Percentiles rank a stretch among this genome's conserved stretches.
Conservation (phyloP, 2,113 vertebrate species). For the Phalacrocorax brasilianus region DNA sequence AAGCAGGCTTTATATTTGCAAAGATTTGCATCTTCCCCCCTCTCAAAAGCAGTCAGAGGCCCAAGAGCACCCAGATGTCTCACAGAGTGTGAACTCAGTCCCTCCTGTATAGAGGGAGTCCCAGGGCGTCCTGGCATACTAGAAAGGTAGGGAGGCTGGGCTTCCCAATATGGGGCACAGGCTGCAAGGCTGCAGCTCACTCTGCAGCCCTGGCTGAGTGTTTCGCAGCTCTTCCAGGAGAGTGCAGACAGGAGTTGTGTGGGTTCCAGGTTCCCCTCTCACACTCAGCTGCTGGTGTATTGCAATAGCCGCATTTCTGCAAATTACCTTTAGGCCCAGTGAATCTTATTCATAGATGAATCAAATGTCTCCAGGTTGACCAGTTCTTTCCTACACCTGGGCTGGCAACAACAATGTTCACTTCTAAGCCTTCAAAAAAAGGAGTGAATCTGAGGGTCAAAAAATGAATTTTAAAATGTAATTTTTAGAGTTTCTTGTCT, state of each 20-base stretch:
- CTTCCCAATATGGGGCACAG: neutral
- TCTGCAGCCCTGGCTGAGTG: neutral
- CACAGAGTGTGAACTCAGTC: neutral
- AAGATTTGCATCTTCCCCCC: neutral
- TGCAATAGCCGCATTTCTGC: neutral
- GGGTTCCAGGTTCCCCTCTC: neutral
- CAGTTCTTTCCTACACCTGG: neutral
- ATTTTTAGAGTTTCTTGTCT: neutral
- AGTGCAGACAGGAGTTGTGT: accelerated
- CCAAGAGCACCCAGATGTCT: neutral
- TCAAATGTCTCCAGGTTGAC: neutral
- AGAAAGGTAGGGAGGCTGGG: neutral
- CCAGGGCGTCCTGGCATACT: accelerated
- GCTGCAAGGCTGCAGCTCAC: neutral
- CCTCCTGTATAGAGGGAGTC: too few species aligned
- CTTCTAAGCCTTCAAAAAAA: neutral
- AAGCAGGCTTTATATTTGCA: neutral
- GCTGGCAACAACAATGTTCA: accelerated
- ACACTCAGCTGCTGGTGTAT: neutral
- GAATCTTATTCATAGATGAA: neutral
- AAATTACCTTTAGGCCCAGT: neutral
- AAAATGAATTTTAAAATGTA: neutral
- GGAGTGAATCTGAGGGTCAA: neutral
- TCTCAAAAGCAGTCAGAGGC: neutral
- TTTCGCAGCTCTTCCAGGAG: neutral